A percentile compares a stretch with the other conserved stretches of the same genome.
Evolutionary conservation across 2,113 vertebrate genomes (phyloP).

Genomic region (Gallinago jamesoni): DNA sequence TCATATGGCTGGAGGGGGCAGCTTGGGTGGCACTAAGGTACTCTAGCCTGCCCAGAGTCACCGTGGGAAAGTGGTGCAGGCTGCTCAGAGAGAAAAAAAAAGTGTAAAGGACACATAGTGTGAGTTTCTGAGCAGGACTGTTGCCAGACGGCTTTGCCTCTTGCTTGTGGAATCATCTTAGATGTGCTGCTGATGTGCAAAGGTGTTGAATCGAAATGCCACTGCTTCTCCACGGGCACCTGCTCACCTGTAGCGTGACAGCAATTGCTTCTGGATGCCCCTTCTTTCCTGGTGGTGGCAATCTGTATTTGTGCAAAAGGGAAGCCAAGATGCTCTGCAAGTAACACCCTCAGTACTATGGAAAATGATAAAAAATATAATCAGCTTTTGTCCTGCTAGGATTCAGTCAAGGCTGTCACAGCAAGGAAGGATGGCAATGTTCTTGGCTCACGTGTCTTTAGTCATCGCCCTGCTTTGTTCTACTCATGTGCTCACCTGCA

Average conservation of each 20-base stretch:
- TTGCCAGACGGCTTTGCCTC: slow-evolving; percentile 39
- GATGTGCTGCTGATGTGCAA: not conserved
- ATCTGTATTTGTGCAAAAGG: not conserved
- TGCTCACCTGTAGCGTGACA: not conserved
- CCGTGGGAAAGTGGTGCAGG: not conserved
- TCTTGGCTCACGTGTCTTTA: not conserved
- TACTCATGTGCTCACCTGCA: not conserved
- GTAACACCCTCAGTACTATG: not conserved
- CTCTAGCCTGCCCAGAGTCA: not conserved
- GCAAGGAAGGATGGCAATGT: not conserved
- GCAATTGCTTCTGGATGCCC: not conserved
- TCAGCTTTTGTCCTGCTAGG: not conserved
- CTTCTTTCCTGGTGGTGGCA: not conserved
- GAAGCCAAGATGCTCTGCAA: not conserved
- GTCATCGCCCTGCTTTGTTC: not conserved
- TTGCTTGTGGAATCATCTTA: slow-evolving; percentile 15
- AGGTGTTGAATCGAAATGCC: not conserved
- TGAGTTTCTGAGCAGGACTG: not conserved
- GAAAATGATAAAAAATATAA: not conserved
- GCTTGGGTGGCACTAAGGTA: not conserved
- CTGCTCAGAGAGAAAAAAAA: not conserved
- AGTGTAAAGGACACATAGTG: not conserved
- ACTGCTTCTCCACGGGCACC: not conserved
- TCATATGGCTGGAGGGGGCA: not conserved
- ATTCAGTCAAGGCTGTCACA: not conserved